phyloP scores from a whole-genome alignment of 2,888 invertebrate genomes.

The Drosophila helvetica region DNA sequence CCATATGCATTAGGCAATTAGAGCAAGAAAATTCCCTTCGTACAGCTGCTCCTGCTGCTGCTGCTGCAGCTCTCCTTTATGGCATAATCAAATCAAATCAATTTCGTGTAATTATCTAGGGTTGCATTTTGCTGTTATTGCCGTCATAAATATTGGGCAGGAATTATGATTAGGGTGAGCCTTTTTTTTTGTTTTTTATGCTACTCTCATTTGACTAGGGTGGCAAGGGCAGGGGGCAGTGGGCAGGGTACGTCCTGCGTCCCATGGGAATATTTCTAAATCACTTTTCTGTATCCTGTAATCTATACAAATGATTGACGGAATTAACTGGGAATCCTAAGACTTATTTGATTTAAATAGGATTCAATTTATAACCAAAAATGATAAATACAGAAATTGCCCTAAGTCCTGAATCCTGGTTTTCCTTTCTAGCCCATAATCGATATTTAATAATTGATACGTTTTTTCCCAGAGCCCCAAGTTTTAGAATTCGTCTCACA shows the following conservation, averaged over 20 bases:
- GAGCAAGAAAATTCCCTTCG: slow-evolving; percentile 32
- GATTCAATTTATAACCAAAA: neutral
- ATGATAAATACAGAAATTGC: no score
- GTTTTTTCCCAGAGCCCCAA: no score
- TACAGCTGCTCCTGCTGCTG: slow-evolving; percentile 59
- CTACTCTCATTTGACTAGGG: neutral
- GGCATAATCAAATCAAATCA: slow-evolving; percentile 63
- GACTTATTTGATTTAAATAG: neutral
- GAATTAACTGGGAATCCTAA: neutral
- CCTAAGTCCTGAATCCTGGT: no score
- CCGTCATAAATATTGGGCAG: slow-evolving; percentile 38
- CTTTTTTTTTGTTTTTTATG: slow-evolving; percentile 6
- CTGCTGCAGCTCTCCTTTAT: slow-evolving; percentile 27
- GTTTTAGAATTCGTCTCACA: no score
- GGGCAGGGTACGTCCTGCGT: neutral
- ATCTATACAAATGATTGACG: slow-evolving; percentile 16
- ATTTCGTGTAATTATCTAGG: slow-evolving; percentile 59
- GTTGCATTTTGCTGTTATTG: slow-evolving; percentile 26
- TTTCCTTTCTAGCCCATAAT: no score
- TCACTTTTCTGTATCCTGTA: slow-evolving; percentile 3
- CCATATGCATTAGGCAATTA: slow-evolving; percentile 68
- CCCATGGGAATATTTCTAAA: slow-evolving; percentile 27
- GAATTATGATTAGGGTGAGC: slow-evolving; percentile 49
- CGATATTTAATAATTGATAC: no score
- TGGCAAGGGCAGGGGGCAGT: neutral